A percentile compares a stretch with the other conserved stretches of the same genome.
These are phyloP conservation scores for Parotocinclus haroldoi DNA, from an alignment of 2,797 vertebrate genomes.

Conservation along the genomic window DNA sequence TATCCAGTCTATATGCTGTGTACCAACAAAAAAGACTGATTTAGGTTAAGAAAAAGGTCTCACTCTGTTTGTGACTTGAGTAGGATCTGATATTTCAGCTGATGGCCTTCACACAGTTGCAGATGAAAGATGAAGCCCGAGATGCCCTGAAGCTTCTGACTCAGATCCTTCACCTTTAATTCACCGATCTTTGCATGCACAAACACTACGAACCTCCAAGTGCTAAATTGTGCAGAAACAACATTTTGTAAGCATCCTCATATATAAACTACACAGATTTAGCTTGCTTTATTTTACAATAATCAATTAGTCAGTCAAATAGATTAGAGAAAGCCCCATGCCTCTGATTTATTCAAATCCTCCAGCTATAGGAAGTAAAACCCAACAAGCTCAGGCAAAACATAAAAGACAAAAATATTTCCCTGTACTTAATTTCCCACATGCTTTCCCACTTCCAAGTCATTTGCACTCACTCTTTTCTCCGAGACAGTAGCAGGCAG, in stretches of 20 bases:
- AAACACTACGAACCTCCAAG: conserved; percentile 86
- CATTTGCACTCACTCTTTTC: conserved; percentile 81
- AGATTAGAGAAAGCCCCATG: conserved; percentile 8
- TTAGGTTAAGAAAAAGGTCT: conserved; percentile 46
- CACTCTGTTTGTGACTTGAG: conserved; percentile 85
- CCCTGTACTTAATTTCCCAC: too few relatives aligned
- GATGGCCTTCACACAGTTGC: conserved; percentile 80
- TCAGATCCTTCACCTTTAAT: conserved; percentile 86
- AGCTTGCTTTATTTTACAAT: too few relatives aligned
- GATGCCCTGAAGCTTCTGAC: conserved; percentile 83
- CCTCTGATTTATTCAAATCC: conserved; percentile 4
- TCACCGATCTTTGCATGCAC: conserved; percentile 82
- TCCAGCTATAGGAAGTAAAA: not conserved
- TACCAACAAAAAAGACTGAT: too few relatives aligned
- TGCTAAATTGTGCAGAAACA: conserved; percentile 60
- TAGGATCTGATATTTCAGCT: conserved; percentile 84
- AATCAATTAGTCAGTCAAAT: too few relatives aligned
- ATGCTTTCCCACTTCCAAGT: not conserved
- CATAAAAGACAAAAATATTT: not conserved
- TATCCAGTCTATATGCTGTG: too few relatives aligned
- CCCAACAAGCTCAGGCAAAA: not conserved
- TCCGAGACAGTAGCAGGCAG: conserved; percentile 82
- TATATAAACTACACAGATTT: not conserved
- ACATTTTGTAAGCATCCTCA: conserved; percentile 1
- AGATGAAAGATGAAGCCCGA: conserved; percentile 88